Evolutionary conservation across 2,113 vertebrate genomes (phyloP).

Genomic region (Nothocercus julius): DNA sequence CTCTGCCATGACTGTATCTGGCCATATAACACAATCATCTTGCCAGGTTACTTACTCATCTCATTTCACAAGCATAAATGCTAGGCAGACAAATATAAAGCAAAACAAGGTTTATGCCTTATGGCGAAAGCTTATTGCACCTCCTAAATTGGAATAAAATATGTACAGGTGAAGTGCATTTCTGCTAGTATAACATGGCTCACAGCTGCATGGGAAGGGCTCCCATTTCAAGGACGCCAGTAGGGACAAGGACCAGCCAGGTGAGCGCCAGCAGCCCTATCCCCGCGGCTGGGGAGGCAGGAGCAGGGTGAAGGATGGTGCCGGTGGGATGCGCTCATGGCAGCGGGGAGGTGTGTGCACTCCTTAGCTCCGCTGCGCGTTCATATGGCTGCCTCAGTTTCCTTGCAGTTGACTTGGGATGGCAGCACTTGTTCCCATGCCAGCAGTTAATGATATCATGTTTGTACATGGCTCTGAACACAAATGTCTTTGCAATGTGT

Average conservation of each 20-base stretch:
- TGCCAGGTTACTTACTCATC: conserved; percentile 63
- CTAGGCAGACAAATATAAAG: conserved; percentile 37
- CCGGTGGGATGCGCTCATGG: accelerated
- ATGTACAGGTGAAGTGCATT: not conserved
- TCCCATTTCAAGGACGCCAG: not conserved
- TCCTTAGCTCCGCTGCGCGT: not conserved
- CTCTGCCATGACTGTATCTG: not conserved
- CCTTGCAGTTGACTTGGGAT: not conserved
- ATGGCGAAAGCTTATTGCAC: not conserved
- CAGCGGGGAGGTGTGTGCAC: not conserved
- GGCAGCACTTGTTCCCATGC: not conserved
- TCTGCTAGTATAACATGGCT: not conserved
- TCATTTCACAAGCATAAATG: conserved; percentile 40
- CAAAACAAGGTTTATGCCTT: conserved; percentile 40
- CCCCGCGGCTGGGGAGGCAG: not conserved
- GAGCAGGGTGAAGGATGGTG: accelerated
- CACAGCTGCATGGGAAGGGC: not conserved
- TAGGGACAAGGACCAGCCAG: not conserved
- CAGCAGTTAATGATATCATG: conserved; percentile 5
- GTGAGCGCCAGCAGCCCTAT: not conserved
- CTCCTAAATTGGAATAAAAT: conserved; percentile 10
- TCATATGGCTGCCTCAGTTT: not conserved
- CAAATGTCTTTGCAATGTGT: not conserved
- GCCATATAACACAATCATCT: conserved; percentile 45
- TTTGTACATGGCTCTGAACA: not conserved